A percentile compares a stretch with the other conserved stretches of the same genome.
Evolutionary conservation across 1,140 invertebrate species (phyloP).

Genomic region (Drosophila ogumai): DNA sequence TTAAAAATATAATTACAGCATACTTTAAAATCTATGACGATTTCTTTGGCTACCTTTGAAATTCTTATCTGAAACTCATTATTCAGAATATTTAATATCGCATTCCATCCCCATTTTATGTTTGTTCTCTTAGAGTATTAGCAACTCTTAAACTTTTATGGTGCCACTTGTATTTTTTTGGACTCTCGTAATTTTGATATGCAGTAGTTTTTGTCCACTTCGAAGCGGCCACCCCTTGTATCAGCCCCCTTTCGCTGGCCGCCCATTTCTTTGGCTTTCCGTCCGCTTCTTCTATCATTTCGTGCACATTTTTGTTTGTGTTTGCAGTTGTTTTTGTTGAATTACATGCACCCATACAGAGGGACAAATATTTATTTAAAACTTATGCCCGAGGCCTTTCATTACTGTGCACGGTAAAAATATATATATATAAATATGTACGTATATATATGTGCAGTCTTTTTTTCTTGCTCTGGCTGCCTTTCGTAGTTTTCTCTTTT

Average conservation of each 20-base stretch:
- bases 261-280: slow-evolving; percentile 61
- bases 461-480: slow-evolving; percentile 12
- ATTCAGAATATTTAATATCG: not conserved
- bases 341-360: slow-evolving; percentile 76
- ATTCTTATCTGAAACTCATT: not conserved
- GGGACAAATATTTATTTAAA: slow-evolving; percentile 81
- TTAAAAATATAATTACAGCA: not conserved
- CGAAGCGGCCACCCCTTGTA: not conserved
- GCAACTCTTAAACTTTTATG: slow-evolving; percentile 23
- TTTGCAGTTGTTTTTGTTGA: slow-evolving; percentile 71
- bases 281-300: slow-evolving; percentile 47
- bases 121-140: slow-evolving; percentile 1
- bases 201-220: slow-evolving; percentile 61
- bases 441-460: slow-evolving; percentile 41
- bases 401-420: slow-evolving; percentile 76
- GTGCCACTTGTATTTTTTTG: slow-evolving; percentile 1
- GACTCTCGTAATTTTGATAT: slow-evolving; percentile 60
- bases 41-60: too few relatives aligned
- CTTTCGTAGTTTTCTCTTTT: slow-evolving; percentile 22
- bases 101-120: not conserved
- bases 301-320: slow-evolving; percentile 53
- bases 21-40: too few relatives aligned
- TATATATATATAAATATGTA: slow-evolving; percentile 43
- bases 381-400: slow-evolving; percentile 82
- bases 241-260: slow-evolving; percentile 16